Base-by-base conservation (phyloP, 2,113 vertebrate genomes). In the Xenus cinereus region DNA sequence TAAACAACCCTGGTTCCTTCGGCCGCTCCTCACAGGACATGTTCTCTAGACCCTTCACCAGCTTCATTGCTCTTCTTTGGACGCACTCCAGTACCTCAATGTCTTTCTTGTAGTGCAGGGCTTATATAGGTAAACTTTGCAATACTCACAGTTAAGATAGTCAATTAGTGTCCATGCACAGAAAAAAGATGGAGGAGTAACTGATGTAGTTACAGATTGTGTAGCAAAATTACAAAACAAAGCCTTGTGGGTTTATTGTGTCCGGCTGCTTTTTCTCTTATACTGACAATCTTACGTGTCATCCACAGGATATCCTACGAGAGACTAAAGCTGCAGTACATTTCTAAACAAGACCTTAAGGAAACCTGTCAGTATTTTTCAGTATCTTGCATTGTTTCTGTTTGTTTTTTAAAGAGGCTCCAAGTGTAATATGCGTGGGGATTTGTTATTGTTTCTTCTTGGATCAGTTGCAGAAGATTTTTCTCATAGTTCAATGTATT, bases 361-460 rank as follows among this genome's bases (percentile, higher is more conserved):
- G 92, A 92, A 94, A 94, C 73, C 30, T 89, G 84, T 82, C 77
- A 10, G 33, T 88, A 53, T 90, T 93, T 93, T 81, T 86, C 51
- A 66, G 39, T 43, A 51, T 67, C 80, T 81, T 64, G 28, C 57
- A 82, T 94, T 85, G 77, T 93, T 96, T 87, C 37, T 60, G 48
- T 88, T 94, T 84, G 23, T 6, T 62, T 93, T 84, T 90, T 81
- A 64, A 87, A 90, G 39, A 89, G 66, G 10, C 21, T 76, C 41
- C 39, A 68, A 85, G 41, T 57, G 16, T 72, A 93, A 41, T 76
- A 39, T 64, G 63, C 0, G 1, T 93, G 54, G 46, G 56, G 3
- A 60, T 93, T 69, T 93, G 71, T 95, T 96, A 81, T 45, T 91
- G 72, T 96, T 94, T 87, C 71, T 92, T 87, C 77, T 92, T 97